Evolutionary conservation across 2,888 invertebrate species (phyloP), one percentile per base, ranked within the genome.

Genomic region (Craniophora ligustri): DNA sequence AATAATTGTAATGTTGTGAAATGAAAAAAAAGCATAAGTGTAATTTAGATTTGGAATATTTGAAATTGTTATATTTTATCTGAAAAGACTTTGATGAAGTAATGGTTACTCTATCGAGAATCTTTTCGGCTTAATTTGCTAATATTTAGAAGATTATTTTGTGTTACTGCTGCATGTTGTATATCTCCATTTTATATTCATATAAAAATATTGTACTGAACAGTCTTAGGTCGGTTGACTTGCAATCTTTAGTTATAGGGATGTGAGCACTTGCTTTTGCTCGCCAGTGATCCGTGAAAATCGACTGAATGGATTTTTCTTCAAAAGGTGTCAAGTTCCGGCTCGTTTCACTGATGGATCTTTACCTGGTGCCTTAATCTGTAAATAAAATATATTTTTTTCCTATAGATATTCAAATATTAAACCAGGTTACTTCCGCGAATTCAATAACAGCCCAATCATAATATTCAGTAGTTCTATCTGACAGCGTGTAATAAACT

Each of bases 251-350:
- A 72, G 74, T 65, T 66, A 74, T 69, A 71, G 53, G 58, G 30
- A 55, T 36, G 56, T 63, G 44, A 60, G 62, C 64, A 53, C 30
- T 26, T 56, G 67, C 72, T 67, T 75, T 78, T 66, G 55, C 34
- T 31, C 49, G 64, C 51, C 61, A 73, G 61, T 70, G 76, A 72
- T 68, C 68, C 69, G 71, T 78, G 75, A 80, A 75, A 75, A 77
- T 67, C 63, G 55, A 60, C 62, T 74, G 69, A 76, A 76, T 73
- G 73, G 75, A 75, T 70, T 77, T 78, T 76, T 70, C 69, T 21
- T 11, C 26, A 46, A 69, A 73, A 71, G 70, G 69, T 46, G 46
- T 57, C 21, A 49, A 54, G 66, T 70, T 73, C 50, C 56, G 40
- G 32, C 11, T 50, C 57, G 58, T 63, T 77, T 69, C 62, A 64